Percentiles rank a stretch among this genome's conserved stretches.
Evolutionary conservation across 2,113 vertebrate species (phyloP).

Genomic region (Ceratotherium simum): DNA sequence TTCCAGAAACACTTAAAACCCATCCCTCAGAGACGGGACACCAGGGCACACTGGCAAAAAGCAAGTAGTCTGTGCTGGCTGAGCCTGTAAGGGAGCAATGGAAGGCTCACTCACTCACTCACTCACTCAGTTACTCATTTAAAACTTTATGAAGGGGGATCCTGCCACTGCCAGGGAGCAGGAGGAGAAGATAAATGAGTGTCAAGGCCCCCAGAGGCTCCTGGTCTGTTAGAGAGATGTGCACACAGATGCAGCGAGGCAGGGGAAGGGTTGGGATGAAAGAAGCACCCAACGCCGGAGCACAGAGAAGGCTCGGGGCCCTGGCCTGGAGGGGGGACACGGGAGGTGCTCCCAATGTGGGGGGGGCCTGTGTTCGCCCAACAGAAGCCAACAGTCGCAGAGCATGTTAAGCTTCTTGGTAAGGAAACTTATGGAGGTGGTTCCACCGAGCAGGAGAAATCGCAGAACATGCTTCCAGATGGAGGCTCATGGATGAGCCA

Average conservation of each 20-base stretch:
- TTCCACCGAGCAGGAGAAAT: neutral
- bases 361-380: neutral
- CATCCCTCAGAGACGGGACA: neutral
- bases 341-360: neutral
- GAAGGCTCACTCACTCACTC: neutral
- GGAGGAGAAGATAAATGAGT: neutral
- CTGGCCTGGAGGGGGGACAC: neutral
- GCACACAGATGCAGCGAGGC: neutral
- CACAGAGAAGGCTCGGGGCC: too few species aligned
- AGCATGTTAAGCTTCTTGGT: neutral
- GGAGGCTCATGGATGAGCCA: neutral
- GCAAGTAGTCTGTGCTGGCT: neutral
- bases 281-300: neutral
- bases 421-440: neutral
- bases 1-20: neutral
- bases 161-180: neutral
- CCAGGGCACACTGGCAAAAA: neutral
- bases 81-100: neutral
- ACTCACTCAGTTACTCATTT: neutral
- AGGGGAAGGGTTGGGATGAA: neutral
- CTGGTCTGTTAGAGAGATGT: neutral
- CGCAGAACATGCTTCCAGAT: neutral
- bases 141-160: neutral
- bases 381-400: neutral
- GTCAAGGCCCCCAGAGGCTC: neutral